A percentile compares a stretch with the other conserved stretches of the same genome.
Evolutionary conservation across 2,113 vertebrate genomes (phyloP).

Genomic region (Deroptyus accipitrinus): DNA sequence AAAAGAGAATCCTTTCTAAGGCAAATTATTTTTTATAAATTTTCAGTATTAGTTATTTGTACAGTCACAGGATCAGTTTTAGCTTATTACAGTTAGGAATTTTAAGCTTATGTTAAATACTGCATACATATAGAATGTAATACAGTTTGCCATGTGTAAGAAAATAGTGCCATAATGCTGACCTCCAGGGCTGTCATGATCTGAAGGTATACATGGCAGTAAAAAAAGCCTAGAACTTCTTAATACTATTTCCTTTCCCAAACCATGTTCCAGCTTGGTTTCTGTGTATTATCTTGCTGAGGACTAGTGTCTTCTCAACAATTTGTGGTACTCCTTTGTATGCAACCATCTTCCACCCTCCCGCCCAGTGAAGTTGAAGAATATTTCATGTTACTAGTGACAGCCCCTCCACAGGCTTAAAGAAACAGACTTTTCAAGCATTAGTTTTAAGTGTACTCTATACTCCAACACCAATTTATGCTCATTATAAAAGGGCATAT

Average conservation of each 20-base stretch:
- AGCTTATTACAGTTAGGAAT: slow-evolving; percentile 57
- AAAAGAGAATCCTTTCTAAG: slow-evolving; percentile 23
- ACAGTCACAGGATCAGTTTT: slow-evolving; percentile 46
- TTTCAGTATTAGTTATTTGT: slow-evolving; percentile 42
- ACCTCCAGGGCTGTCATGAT: slow-evolving; percentile 45
- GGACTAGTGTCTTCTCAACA: neutral
- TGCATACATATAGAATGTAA: slow-evolving; percentile 2
- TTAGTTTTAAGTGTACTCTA: neutral
- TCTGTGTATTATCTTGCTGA: neutral
- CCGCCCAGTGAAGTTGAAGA: neutral
- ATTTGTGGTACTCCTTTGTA: neutral
- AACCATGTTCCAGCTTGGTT: neutral
- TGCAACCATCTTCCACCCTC: neutral
- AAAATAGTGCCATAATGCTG: slow-evolving; percentile 45
- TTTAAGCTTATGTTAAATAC: slow-evolving; percentile 54
- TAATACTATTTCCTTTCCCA: neutral
- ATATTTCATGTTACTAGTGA: neutral
- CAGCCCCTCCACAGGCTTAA: neutral
- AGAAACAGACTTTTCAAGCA: neutral
- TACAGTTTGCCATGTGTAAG: slow-evolving; percentile 55
- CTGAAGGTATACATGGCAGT: neutral
- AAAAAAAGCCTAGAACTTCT: neutral
- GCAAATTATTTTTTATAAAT: slow-evolving; percentile 7
- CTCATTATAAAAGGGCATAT: neutral
- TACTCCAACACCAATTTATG: neutral